phyloP scores from a whole-genome alignment of 2,888 invertebrate species.

The Brachyptera putata region DNA sequence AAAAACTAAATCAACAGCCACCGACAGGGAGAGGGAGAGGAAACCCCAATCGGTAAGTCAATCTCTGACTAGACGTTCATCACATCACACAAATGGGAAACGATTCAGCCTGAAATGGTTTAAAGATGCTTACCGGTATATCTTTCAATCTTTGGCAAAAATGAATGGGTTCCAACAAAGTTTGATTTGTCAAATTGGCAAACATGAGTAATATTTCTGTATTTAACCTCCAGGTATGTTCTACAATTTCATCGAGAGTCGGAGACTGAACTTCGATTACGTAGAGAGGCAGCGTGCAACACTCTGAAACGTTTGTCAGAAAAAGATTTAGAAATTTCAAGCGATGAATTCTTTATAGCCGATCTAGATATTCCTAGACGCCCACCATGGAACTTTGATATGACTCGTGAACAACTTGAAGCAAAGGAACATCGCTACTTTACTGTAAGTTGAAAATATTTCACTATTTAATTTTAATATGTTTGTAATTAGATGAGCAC shows the following conservation, averaged over 20 bases:
- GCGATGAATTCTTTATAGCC: slow-evolving; percentile 61
- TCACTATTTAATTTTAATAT: too few relatives aligned
- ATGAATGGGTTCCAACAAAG: not conserved
- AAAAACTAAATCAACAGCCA: slow-evolving; percentile 33
- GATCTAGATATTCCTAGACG: slow-evolving; percentile 76
- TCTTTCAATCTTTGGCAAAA: too few relatives aligned
- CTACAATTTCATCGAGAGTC: slow-evolving; percentile 80
- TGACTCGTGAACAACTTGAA: slow-evolving; percentile 68
- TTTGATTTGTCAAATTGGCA: too few relatives aligned
- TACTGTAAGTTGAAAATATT: slow-evolving; percentile 48
- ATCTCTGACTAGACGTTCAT: too few relatives aligned
- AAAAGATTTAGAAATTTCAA: slow-evolving; percentile 63
- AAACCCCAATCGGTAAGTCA: slow-evolving; percentile 30
- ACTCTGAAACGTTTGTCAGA: slow-evolving; percentile 54
- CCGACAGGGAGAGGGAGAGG: slow-evolving; percentile 16
- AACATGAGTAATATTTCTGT: too few relatives aligned
- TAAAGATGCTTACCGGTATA: too few relatives aligned
- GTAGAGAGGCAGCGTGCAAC: slow-evolving; percentile 63
- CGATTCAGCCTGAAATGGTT: not conserved
- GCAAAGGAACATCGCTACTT: slow-evolving; percentile 80
- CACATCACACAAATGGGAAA: too few relatives aligned
- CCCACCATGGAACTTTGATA: slow-evolving; percentile 78
- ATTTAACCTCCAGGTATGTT: slow-evolving; percentile 64
- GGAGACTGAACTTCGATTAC: slow-evolving; percentile 63
- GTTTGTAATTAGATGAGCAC: not conserved